A percentile compares a stretch with the other conserved stretches of the same genome.
phyloP scores from a whole-genome alignment of 2,113 vertebrate genomes.

The Apodemus speciosus region DNA sequence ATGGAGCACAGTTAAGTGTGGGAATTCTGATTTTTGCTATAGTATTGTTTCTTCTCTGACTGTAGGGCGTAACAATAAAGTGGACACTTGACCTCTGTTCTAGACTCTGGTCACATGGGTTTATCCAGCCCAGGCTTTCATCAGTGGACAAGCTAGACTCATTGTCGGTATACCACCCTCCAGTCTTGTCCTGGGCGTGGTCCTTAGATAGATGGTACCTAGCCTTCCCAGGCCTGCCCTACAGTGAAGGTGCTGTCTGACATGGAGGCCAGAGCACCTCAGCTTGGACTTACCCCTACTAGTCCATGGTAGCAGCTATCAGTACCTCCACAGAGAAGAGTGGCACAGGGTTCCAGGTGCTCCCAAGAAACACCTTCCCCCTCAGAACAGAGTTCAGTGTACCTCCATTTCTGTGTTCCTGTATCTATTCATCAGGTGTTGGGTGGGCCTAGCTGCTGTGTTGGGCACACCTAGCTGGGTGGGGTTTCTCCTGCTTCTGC shows the following conservation, averaged over 20 bases:
- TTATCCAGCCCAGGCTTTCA: background rate
- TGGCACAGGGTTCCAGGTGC: background rate
- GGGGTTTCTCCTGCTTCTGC: background rate
- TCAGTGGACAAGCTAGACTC: background rate
- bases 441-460: background rate
- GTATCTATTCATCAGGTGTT: background rate
- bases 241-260: background rate
- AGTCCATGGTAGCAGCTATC: background rate
- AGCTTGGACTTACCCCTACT: background rate
- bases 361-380: background rate
- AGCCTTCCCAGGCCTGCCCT: background rate
- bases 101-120: background rate
- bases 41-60: background rate
- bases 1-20: background rate
- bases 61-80: background rate
- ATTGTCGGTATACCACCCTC: background rate
- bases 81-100: background rate
- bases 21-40: background rate
- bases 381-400: background rate
- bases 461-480: background rate
- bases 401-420: background rate
- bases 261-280: background rate
- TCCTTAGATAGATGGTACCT: background rate
- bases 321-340: background rate
- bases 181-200: background rate